These are phyloP conservation scores for Aleiodes leptofemur DNA, from an alignment of 2,888 invertebrate genomes.

Conservation along the genomic window DNA sequence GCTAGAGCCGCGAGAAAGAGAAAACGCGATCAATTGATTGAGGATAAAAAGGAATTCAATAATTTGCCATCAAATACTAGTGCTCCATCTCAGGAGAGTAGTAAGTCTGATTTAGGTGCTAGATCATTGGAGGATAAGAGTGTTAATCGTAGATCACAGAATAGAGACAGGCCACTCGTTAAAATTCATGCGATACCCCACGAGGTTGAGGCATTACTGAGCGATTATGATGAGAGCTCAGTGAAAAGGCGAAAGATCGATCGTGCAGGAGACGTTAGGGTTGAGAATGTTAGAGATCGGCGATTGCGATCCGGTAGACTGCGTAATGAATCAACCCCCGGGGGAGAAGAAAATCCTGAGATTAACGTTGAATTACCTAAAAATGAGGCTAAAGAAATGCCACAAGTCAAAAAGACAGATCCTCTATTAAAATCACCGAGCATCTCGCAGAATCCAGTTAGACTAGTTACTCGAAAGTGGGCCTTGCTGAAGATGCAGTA, in stretches of 20 bases:
- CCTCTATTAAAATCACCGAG: background rate
- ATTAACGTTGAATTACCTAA: no score
- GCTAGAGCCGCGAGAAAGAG: no score
- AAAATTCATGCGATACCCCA: constrained; percentile 47
- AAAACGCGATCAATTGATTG: no score
- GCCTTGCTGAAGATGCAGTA: constrained; percentile 20
- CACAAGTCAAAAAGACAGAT: background rate
- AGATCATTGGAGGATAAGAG: no score
- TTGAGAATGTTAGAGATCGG: background rate
- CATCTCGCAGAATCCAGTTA: background rate
- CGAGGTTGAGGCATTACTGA: constrained; percentile 43
- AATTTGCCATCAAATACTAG: no score
- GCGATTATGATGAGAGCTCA: background rate
- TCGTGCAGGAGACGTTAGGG: background rate
- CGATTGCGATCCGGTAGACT: no score
- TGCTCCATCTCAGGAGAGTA: no score
- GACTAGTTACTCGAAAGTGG: constrained; percentile 6
- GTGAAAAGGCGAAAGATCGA: background rate
- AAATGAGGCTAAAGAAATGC: background rate
- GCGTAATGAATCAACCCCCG: no score
- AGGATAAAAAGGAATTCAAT: no score
- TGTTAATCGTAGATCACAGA: background rate
- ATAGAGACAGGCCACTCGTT: constrained; percentile 48
- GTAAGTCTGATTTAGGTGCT: no score
- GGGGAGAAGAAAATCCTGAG: no score